Evolutionary conservation across 2,113 vertebrate species (phyloP).

Genomic region (Mormyrus lacerda): DNA sequence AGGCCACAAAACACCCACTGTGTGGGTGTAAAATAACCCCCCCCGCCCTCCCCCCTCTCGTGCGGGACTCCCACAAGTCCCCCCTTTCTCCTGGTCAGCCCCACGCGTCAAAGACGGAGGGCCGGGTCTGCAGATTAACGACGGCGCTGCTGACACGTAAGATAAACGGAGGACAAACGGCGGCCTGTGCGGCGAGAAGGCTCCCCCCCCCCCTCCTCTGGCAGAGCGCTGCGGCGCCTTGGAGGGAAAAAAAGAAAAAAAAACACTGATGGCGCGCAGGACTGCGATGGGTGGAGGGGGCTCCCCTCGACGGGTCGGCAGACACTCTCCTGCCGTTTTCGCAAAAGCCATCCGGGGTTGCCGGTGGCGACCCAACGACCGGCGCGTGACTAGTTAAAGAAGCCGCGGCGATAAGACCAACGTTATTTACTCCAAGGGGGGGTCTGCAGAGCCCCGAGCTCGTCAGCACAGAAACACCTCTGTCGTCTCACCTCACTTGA

Average conservation of each 20-base stretch:
- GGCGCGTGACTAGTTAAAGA: background rate
- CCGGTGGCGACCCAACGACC: too few relatives aligned
- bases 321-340: background rate
- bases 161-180: background rate
- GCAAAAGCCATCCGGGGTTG: background rate
- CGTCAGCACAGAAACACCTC: background rate
- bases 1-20: slow-evolving; percentile 53
- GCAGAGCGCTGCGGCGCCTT: background rate
- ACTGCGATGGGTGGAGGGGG: background rate
- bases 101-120: background rate
- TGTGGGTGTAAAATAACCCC: slow-evolving; percentile 43
- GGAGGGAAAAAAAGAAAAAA: background rate
- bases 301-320: background rate
- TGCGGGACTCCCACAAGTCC: slow-evolving; percentile 43
- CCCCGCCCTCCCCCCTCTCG: slow-evolving; percentile 15
- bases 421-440: background rate
- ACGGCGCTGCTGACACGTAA: background rate
- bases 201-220: background rate
- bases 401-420: background rate
- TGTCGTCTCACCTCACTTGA: slow-evolving; percentile 16
- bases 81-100: slow-evolving; percentile 37
- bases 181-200: background rate
- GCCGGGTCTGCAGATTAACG: background rate
- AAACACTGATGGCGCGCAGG: background rate
- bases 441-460: background rate